phyloP scores from a whole-genome alignment of 2,797 vertebrate species.

The Gastrophryne carolinensis region DNA sequence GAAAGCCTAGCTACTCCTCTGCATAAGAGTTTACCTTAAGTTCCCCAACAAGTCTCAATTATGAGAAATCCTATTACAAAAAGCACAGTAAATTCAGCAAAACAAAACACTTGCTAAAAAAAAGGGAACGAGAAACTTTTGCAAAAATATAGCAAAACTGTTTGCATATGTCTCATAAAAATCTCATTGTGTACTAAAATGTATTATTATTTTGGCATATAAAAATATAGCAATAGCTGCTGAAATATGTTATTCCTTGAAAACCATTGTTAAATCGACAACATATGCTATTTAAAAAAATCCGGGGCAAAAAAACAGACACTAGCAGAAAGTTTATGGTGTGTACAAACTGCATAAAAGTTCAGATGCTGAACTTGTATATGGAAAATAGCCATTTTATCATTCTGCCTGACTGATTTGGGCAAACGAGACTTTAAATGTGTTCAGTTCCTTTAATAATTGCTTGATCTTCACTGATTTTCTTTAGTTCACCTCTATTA shows the following conservation, averaged over 20 bases:
- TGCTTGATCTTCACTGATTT: conserved; percentile 53
- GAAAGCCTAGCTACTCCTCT: no score
- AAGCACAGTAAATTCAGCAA: no score
- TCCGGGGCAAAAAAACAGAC: not conserved
- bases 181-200: not conserved
- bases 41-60: no score
- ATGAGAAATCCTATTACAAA: no score
- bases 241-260: not conserved
- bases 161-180: not conserved
- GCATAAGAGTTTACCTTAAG: no score
- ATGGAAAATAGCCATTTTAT: conserved; percentile 43
- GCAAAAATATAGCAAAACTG: not conserved
- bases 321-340: conserved; percentile 1
- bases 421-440: conserved; percentile 46
- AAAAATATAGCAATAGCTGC: not conserved
- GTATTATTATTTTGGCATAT: not conserved
- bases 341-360: conserved; percentile 17
- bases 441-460: conserved; percentile 49
- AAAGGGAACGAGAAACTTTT: not conserved
- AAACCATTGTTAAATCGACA: not conserved
- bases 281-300: not conserved
- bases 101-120: no score
- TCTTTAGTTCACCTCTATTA: conserved; percentile 54
- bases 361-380: conserved; percentile 37
- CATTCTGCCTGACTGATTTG: conserved; percentile 47